phyloP scores from a whole-genome alignment of 2,113 vertebrate genomes.

The Saimiri boliviensis region DNA sequence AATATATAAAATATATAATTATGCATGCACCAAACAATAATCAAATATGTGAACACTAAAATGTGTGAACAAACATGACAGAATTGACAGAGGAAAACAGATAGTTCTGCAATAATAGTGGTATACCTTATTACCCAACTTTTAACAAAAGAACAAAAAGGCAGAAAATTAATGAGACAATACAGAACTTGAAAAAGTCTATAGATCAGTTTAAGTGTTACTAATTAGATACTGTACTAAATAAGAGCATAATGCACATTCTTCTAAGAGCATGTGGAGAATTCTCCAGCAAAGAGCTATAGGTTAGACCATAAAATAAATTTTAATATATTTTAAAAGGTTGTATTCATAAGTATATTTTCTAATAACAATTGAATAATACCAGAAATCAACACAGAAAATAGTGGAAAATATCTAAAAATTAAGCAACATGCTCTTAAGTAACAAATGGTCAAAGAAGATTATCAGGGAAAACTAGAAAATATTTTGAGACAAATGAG shows the following conservation, averaged over 20 bases:
- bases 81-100: not conserved
- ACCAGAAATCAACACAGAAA: not conserved
- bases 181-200: not conserved
- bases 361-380: not conserved
- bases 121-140: not conserved
- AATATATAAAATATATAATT: not conserved
- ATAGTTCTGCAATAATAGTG: not conserved
- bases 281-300: not conserved
- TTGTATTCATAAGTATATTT: not conserved
- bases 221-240: not conserved
- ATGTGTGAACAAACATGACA: not conserved
- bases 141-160: not conserved
- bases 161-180: not conserved
- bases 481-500: not conserved
- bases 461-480: not conserved
- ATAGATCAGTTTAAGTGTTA: not conserved
- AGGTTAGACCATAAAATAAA: not conserved
- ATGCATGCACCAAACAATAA: not conserved
- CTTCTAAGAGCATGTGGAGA: not conserved
- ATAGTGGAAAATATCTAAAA: not conserved
- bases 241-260: not conserved
- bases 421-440: not conserved
- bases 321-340: not conserved
- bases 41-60: not conserved
- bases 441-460: not conserved